Percentiles rank a stretch among this genome's conserved stretches.
Evolutionary conservation across 2,888 invertebrate species (phyloP).

Genomic region (Escarpia spicata): DNA sequence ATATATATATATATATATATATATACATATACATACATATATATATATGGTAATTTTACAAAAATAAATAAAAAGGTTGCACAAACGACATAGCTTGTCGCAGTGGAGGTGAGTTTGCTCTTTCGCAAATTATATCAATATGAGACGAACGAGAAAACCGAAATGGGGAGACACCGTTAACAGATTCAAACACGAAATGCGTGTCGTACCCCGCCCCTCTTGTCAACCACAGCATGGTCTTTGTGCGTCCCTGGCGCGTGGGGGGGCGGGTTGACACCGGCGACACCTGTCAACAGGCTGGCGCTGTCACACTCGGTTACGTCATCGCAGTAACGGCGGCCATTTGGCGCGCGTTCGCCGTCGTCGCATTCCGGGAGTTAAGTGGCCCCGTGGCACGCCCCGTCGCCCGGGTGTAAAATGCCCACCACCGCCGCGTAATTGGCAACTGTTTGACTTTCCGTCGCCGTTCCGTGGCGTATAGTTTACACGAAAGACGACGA

Average conservation of each 20-base stretch:
- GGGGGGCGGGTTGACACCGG: conserved; percentile 1
- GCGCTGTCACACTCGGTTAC: conserved; percentile 10
- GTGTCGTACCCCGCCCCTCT: neutral
- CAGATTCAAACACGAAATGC: neutral
- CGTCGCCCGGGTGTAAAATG: neutral
- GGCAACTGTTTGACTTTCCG: neutral
- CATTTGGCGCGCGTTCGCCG: neutral
- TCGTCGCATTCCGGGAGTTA: neutral
- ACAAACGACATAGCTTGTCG: no score
- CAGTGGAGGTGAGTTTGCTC: no score
- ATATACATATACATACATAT: no score
- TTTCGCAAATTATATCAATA: no score
- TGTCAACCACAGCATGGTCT: neutral
- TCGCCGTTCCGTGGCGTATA: neutral
- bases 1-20: no score
- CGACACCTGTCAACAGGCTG: conserved; percentile 12
- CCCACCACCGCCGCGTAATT: neutral
- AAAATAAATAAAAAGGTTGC: no score
- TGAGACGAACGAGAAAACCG: no score
- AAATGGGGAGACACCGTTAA: no score
- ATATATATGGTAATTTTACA: no score
- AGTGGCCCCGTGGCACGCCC: neutral
- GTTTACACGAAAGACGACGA: neutral
- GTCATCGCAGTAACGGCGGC: neutral
- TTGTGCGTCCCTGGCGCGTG: neutral